Evolutionary conservation across 35 echinoderm and acorn worm species (phyloP).

Genomic region (Stichopus chloronotus): DNA sequence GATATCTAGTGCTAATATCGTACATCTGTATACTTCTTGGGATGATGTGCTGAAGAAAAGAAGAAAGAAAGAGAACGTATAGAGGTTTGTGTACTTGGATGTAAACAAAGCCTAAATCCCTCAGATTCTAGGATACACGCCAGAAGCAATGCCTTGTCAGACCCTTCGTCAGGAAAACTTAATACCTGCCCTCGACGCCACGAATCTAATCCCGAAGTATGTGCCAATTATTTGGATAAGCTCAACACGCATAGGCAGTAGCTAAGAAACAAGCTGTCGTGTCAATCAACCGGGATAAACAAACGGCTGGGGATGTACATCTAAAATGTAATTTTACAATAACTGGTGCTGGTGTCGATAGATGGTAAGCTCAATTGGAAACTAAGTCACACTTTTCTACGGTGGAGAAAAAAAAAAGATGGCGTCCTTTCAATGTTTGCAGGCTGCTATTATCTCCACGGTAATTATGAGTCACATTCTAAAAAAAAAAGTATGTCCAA

Average conservation of each 20-base stretch:
- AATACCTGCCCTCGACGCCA: slow-evolving; percentile 50
- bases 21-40: no score
- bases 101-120: slow-evolving; percentile 52
- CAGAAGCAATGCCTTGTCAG: slow-evolving; percentile 41
- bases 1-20: no score
- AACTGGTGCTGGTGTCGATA: slow-evolving; percentile 37
- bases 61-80: background rate
- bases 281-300: slow-evolving; percentile 53
- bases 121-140: slow-evolving; percentile 25
- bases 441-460: no score
- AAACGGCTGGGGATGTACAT: slow-evolving; percentile 38
- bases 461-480: no score
- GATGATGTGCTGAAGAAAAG: no score
- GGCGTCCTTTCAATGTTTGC: no score
- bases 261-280: slow-evolving; percentile 48
- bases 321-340: slow-evolving; percentile 65
- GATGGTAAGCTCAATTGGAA: slow-evolving; percentile 57
- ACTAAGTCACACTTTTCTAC: slow-evolving; percentile 52
- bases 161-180: slow-evolving; percentile 3
- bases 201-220: slow-evolving; percentile 47
- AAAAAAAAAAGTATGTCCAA: no score
- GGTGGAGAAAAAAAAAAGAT: background rate
- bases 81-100: slow-evolving; percentile 34
- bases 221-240: slow-evolving; percentile 57
- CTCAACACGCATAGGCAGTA: slow-evolving; percentile 36